Conservation (phyloP, 2,797 vertebrate species). For the Eurystomus glaucurus region DNA sequence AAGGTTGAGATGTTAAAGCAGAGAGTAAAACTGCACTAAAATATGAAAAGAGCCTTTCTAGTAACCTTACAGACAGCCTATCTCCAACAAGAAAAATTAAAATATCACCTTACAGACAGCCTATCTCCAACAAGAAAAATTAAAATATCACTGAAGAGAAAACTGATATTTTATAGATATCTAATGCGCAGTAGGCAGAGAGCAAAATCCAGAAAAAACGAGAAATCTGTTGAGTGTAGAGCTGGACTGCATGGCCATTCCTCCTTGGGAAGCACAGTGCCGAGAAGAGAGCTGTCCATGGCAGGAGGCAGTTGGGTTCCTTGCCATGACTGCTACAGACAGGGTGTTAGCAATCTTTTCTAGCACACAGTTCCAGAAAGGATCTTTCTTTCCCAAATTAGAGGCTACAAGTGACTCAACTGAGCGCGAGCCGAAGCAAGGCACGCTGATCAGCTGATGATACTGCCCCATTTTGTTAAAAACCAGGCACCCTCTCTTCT, state of each 20-base stretch:
- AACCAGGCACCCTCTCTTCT: background rate
- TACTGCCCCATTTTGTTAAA: background rate
- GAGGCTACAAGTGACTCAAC: background rate
- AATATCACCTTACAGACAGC: background rate
- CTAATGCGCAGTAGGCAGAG: fast-evolving
- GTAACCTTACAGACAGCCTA: background rate
- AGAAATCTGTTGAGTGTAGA: background rate
- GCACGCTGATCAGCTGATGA: background rate
- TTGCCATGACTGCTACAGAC: background rate
- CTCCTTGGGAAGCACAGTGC: background rate
- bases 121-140: background rate
- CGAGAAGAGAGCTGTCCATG: background rate
- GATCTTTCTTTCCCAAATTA: background rate
- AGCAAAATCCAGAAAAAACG: background rate
- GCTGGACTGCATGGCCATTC: background rate
- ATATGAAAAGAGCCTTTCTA: background rate
- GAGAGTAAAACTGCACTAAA: background rate
- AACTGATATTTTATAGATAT: background rate
- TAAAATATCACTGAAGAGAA: background rate
- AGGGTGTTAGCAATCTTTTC: background rate
- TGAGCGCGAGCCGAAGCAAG: background rate
- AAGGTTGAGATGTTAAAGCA: background rate
- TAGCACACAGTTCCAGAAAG: background rate
- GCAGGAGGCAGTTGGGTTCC: background rate
- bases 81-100: background rate